Conservation (phyloP, 2,797 vertebrate genomes). For the Semotilus atromaculatus region DNA sequence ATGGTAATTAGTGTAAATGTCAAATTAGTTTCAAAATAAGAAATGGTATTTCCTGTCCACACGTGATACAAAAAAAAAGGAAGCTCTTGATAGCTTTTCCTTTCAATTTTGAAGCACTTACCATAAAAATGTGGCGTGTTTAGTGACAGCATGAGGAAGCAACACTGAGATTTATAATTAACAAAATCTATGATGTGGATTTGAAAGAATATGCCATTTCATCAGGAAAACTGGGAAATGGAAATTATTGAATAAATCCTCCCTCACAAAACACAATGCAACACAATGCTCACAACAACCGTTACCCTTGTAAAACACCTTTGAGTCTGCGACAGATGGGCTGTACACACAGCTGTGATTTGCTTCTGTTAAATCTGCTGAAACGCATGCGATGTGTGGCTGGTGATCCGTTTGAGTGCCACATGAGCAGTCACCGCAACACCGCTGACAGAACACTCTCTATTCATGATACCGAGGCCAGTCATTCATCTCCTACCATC, state of each 20-base stretch:
- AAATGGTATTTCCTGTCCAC: neutral
- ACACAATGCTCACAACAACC: neutral
- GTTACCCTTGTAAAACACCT: constrained; percentile 55
- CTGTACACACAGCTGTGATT: constrained; percentile 75
- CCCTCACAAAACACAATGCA: neutral
- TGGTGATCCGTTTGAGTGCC: constrained; percentile 56
- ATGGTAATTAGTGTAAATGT: neutral
- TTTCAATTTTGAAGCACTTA: neutral
- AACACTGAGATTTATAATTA: neutral
- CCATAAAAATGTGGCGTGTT: constrained; percentile 42
- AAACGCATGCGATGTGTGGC: constrained; percentile 63
- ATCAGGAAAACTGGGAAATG: neutral
- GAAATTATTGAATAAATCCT: neutral
- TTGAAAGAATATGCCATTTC: neutral
- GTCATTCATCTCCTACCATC: constrained; percentile 10
- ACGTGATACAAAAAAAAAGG: neutral
- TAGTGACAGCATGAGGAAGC: constrained; percentile 19
- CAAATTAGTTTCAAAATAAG: neutral
- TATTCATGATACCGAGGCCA: constrained; percentile 21
- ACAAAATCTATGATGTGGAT: constrained; percentile 3
- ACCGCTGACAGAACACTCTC: constrained; percentile 20
- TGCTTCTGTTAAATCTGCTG: constrained; percentile 60
- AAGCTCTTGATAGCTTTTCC: neutral
- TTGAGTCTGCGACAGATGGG: constrained; percentile 59
- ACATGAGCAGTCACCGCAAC: constrained; percentile 41